A percentile compares a stretch with the other conserved stretches of the same genome.
Conservation (phyloP, 2,888 invertebrate species). For the Saturnia pavonia region DNA sequence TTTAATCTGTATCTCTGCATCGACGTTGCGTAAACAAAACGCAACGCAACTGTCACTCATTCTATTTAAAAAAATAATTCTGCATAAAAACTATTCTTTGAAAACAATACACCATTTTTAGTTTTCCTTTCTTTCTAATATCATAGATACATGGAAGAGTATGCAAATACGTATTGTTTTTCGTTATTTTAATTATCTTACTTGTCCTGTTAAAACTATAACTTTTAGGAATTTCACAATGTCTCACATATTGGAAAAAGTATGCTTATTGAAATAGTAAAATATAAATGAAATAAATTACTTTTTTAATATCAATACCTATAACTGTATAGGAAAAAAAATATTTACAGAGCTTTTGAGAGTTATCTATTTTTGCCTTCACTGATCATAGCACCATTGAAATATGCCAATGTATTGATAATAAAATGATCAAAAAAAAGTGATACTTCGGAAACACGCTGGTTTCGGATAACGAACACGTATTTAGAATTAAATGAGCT, state of each 20-base stretch:
- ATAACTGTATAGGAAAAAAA: not conserved
- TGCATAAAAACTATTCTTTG: not conserved
- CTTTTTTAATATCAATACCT: too few species aligned
- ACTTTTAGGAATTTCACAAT: too few species aligned
- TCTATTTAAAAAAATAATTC: slow-evolving; percentile 18
- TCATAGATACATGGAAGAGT: not conserved
- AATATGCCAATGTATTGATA: slow-evolving; percentile 13
- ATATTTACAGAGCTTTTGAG: not conserved
- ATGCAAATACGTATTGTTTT: not conserved
- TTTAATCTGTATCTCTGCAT: slow-evolving; percentile 10
- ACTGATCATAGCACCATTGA: not conserved
- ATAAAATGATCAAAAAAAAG: not conserved
- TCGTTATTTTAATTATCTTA: too few species aligned
- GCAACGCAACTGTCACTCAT: slow-evolving; percentile 18
- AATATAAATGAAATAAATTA: too few species aligned
- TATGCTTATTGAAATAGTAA: too few species aligned
- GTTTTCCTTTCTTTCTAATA: not conserved
- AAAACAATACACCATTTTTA: not conserved
- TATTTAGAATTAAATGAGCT: slow-evolving; percentile 35
- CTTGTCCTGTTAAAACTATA: too few species aligned
- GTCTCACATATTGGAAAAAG: too few species aligned
- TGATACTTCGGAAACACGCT: slow-evolving; percentile 16
- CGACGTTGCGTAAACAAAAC: slow-evolving; percentile 14
- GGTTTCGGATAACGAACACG: slow-evolving; percentile 16
- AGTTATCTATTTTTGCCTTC: not conserved